Evolutionary conservation across 2,113 vertebrate species (phyloP).

Genomic region (Heterotis niloticus): DNA sequence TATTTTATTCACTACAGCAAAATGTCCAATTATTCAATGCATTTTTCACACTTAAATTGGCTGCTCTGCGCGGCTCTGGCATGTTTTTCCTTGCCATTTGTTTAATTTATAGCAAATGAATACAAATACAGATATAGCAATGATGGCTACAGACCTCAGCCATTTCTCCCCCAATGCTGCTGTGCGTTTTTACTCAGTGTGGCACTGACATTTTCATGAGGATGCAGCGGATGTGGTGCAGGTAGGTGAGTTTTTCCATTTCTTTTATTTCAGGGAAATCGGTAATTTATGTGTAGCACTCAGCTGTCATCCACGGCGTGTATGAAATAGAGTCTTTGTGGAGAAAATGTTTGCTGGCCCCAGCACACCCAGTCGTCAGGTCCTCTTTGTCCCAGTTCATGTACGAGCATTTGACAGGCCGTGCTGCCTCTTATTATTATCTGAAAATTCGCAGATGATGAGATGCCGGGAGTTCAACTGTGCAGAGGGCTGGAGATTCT

Average conservation of each 20-base stretch:
- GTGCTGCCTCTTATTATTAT: conserved; percentile 37
- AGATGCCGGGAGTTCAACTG: background rate
- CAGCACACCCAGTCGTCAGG: conserved; percentile 26
- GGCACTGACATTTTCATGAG: background rate
- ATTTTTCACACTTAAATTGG: conserved; percentile 48
- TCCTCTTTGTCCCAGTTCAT: conserved; percentile 32
- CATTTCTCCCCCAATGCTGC: conserved; percentile 16
- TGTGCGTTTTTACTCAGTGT: background rate
- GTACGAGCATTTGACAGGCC: conserved; percentile 43
- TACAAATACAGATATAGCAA: conserved; percentile 30
- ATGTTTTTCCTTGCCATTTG: conserved; percentile 33
- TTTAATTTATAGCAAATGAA: conserved; percentile 43
- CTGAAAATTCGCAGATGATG: conserved; percentile 8
- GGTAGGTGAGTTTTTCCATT: background rate
- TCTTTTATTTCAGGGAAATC: background rate
- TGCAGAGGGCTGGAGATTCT: background rate
- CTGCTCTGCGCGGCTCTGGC: conserved; percentile 31
- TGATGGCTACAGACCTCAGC: conserved; percentile 18
- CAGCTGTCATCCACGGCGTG: conserved; percentile 13
- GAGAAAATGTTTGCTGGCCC: conserved; percentile 22
- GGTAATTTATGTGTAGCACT: conserved; percentile 16
- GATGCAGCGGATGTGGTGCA: too few species aligned
- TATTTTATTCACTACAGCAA: conserved; percentile 44
- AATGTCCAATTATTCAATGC: conserved; percentile 48
- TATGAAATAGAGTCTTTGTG: conserved; percentile 18